A percentile compares a stretch with the other conserved stretches of the same genome.
Evolutionary conservation across 2,888 invertebrate genomes (phyloP).

Genomic region (Apamea sordens): DNA sequence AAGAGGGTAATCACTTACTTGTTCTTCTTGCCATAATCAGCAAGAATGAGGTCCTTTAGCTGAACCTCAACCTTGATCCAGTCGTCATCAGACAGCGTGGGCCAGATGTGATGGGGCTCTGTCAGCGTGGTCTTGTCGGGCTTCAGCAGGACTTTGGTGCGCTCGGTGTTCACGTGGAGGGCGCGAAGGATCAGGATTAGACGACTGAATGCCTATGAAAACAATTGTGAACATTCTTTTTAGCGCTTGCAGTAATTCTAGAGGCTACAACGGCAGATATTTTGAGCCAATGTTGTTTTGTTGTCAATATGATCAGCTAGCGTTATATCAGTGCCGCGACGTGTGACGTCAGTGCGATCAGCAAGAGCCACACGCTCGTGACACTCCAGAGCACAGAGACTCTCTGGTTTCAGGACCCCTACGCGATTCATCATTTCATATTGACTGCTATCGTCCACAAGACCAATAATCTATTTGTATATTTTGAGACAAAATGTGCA

Average conservation of each 20-base stretch:
- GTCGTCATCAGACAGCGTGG: slow-evolving; percentile 98
- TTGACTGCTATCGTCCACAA: not conserved
- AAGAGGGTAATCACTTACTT: slow-evolving; percentile 90
- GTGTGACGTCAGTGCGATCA: slow-evolving; percentile 73
- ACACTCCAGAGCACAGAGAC: slow-evolving; percentile 84
- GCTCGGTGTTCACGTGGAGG: slow-evolving; percentile 99
- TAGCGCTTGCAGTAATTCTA: not conserved
- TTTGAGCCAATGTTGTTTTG: not conserved
- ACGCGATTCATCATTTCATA: slow-evolving; percentile 86
- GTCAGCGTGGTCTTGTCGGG: slow-evolving; percentile 99
- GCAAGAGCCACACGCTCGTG: slow-evolving; percentile 66
- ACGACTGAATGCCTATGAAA: slow-evolving; percentile 96
- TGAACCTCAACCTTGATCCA: slow-evolving; percentile 99
- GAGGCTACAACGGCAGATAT: not conserved
- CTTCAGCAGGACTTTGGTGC: slow-evolving; percentile 99
- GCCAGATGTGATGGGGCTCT: slow-evolving; percentile 99
- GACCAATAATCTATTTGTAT: not conserved
- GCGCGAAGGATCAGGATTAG: slow-evolving; percentile 98
- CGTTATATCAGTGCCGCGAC: slow-evolving; percentile 77
- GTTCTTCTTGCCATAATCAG: slow-evolving; percentile 99
- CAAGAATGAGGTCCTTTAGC: slow-evolving; percentile 99
- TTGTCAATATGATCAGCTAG: slow-evolving; percentile 78
- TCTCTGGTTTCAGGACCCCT: slow-evolving; percentile 89
- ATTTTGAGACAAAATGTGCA: not conserved
- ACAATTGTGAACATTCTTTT: not conserved